Evolutionary conservation across 2,113 vertebrate genomes (phyloP).

Genomic region (Anarrhichthys ocellatus): DNA sequence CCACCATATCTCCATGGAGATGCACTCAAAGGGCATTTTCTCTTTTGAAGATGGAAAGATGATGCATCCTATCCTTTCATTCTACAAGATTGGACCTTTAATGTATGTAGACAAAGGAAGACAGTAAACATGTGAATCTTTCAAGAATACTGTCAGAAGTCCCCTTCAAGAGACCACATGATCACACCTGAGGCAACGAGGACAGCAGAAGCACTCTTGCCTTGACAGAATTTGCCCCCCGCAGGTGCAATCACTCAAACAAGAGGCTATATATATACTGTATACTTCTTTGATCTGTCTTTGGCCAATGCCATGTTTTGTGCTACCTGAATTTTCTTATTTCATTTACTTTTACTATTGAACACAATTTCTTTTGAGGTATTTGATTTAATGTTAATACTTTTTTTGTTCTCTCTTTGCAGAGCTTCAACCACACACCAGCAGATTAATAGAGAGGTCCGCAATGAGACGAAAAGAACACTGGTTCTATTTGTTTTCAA

Average conservation of each 20-base stretch:
- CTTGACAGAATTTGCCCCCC: neutral
- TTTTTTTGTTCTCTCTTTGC: too few relatives aligned
- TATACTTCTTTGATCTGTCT: too few relatives aligned
- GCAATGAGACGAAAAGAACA: too few relatives aligned
- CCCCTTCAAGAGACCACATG: neutral
- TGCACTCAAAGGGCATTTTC: neutral
- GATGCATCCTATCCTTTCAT: neutral
- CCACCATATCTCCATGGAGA: neutral
- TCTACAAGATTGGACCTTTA: neutral
- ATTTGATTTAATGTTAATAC: too few relatives aligned
- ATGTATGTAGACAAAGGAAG: neutral
- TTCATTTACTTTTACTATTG: too few relatives aligned
- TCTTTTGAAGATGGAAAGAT: neutral
- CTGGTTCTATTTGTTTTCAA: too few relatives aligned
- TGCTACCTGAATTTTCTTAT: neutral
- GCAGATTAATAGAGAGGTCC: too few relatives aligned
- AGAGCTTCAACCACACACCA: too few relatives aligned
- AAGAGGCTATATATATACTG: too few relatives aligned
- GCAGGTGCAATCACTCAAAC: too few relatives aligned
- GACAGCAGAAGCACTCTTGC: neutral
- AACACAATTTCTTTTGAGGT: too few relatives aligned
- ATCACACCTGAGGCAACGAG: neutral
- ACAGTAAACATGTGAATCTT: neutral
- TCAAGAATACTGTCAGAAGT: neutral
- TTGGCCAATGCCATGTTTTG: neutral